Evolutionary conservation across 2,888 invertebrate species (phyloP).

Genomic region (Sarcophaga carnaria): DNA sequence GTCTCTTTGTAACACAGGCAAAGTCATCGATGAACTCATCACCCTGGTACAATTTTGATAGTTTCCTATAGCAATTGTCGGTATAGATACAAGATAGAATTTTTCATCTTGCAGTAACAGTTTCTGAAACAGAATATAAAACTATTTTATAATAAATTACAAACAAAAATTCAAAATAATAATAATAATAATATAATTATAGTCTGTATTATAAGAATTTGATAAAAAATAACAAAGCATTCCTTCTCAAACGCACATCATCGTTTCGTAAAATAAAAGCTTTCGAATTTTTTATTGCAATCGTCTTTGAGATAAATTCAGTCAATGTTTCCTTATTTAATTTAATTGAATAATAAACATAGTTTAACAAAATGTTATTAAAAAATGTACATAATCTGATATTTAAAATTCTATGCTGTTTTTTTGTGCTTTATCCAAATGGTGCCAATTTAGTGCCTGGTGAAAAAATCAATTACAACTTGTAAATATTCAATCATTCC

Average conservation of each 20-base stretch:
- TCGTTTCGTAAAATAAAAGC: background rate
- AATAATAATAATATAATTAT: slow-evolving; percentile 8
- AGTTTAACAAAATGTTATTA: slow-evolving; percentile 53
- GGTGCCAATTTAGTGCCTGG: slow-evolving; percentile 78
- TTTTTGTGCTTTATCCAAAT: slow-evolving; percentile 78
- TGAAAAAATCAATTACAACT: slow-evolving; percentile 81
- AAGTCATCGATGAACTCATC: slow-evolving; percentile 68
- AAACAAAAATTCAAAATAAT: slow-evolving; percentile 37
- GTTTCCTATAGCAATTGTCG: slow-evolving; percentile 70
- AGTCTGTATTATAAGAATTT: background rate
- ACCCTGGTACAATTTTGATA: slow-evolving; percentile 60
- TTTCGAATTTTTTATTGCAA: too few species aligned
- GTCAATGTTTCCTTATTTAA: background rate
- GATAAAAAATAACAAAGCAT: slow-evolving; percentile 22
- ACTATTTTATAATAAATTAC: slow-evolving; percentile 23
- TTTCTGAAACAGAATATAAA: slow-evolving; percentile 13
- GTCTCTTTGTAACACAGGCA: slow-evolving; percentile 71
- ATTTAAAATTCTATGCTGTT: slow-evolving; percentile 70
- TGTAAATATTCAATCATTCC: slow-evolving; percentile 75
- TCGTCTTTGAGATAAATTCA: too few species aligned
- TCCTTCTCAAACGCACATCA: slow-evolving; percentile 34
- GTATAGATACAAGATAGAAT: slow-evolving; percentile 71
- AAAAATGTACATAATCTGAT: slow-evolving; percentile 43
- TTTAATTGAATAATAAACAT: slow-evolving; percentile 12
- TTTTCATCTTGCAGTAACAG: slow-evolving; percentile 67